Base-by-base conservation (phyloP, 2,113 vertebrate genomes). In the Notothenia coriiceps region DNA sequence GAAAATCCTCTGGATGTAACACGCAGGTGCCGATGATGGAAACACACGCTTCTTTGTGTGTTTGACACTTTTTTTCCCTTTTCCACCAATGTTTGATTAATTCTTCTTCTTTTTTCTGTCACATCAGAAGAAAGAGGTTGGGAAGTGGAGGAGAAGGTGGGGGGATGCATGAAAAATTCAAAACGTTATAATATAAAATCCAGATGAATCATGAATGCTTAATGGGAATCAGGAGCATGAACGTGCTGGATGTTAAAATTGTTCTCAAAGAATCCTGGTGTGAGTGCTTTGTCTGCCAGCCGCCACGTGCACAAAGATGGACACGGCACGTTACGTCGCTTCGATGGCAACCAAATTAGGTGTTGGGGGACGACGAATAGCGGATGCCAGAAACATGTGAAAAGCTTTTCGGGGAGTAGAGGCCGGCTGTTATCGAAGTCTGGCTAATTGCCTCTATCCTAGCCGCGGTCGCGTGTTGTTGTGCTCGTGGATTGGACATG, bases 191-290 rank as follows among this genome's bases (percentile, higher is more conserved):
- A 94, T 94, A 94, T 88, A 80, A 93, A 93, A 94, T 94, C 92
- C 88, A 93, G 92, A 95, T 95, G 92, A 94, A 90, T 94, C 91
- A 95, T 93, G 86, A 95, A 95, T 95, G 84, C 88, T 93, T 95
- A 93, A 95, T 95, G 91, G 76, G 83, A 90, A 90, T 88, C 90
- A 84, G 75, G 85, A 40, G 35, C 88, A 73, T 43, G 62, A 78
- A 88, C 62, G 50, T 60, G 80, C 74, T 43, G 86, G 79, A 83
- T 86, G 90, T 89, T 87, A 85, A 84, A 90, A 92, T 83, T 87
- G 85, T 91, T 89, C 90, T 70, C 74, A 87, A 77, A 91, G 80
- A 88, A 75, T 74, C 64, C 74, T 66, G 57, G 52, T 46, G 79
- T 50, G 61, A 86, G 70, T 56, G 64, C 15, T 50, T 74, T 40